Base-by-base conservation (phyloP, 2,888 invertebrate genomes). In the Diadromus collaris region DNA sequence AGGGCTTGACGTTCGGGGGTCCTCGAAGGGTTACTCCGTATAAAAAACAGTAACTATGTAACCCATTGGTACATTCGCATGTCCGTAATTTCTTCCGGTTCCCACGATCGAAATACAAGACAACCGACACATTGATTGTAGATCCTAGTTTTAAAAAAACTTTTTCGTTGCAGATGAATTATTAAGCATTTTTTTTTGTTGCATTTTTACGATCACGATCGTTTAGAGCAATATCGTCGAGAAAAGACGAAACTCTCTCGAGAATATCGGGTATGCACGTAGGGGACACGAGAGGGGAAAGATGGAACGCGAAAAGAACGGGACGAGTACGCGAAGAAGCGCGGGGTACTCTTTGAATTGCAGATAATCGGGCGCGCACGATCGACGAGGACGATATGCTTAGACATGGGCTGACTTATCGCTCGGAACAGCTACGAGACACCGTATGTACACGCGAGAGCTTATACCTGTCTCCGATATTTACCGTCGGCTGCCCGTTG, bases 381-480 rank as follows among this genome's bases (percentile, higher is more conserved):
- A 87, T 86, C 86, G 83, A 83, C 83, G 81, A 83, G 81, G 77
- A 83, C 81, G 87, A 87, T 87, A 86, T 82, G 83, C 85, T 86
- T 86, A 86, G 86, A 85, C 84, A 85, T 85, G 83, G 85, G 83
- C 83, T 82, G 86, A 86, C 86, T 87, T 86, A 85, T 85, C 85
- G 85, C 81, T 83, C 83, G 74, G 38, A 44, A 51, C 63, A 48
- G 51, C 63, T 69, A 56, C 54, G 74, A 56, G 44, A 69, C 68
- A 41, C 16, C 16, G 38, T 41, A 41, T 61, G 48, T 48, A 65
- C 48, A 24, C 60, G 38, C 48, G 69, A 63, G 61, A 32, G 60
- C 54, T 75, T 75, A 60, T 61, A 68, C 61, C 56, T 74, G 60
- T 73, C 60, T 76, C 29, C 44, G 69, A 69, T 54, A 75, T 75